These are phyloP conservation scores for Metalampra italica DNA, from an alignment of 2,888 invertebrate species.

Conservation along the genomic window DNA sequence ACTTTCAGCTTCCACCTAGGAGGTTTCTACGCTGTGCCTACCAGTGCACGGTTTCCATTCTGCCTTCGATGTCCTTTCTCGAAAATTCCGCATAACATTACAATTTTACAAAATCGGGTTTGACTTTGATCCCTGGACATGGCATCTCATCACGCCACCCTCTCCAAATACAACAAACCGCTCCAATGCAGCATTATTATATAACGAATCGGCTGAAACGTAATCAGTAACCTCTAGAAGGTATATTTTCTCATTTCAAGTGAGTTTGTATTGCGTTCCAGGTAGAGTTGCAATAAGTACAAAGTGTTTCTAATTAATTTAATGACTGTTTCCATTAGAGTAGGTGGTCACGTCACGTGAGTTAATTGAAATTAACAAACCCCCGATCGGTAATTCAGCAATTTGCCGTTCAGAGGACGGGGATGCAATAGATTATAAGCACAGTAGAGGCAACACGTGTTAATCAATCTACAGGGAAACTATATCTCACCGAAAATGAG, in stretches of 20 bases:
- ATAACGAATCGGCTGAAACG: conserved; percentile 43
- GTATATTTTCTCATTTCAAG: too few relatives aligned
- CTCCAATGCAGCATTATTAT: conserved; percentile 50
- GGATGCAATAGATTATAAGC: not conserved
- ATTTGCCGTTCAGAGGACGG: conserved; percentile 23
- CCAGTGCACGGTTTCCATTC: too few relatives aligned
- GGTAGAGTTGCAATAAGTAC: conserved; percentile 3
- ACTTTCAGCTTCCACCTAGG: too few relatives aligned
- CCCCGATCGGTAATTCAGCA: conserved; percentile 42
- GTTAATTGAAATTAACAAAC: conserved; percentile 53
- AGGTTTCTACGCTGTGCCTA: too few relatives aligned
- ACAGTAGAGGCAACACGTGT: not conserved
- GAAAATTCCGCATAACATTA: too few relatives aligned
- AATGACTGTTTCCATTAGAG: conserved; percentile 22
- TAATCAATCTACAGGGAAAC: too few relatives aligned
- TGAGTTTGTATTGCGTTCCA: too few relatives aligned
- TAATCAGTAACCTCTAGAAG: not conserved
- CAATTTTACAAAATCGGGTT: too few relatives aligned
- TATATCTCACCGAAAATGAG: too few relatives aligned
- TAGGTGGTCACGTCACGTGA: conserved; percentile 15
- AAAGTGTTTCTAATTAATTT: not conserved
- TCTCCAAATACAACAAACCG: not conserved
- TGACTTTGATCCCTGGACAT: too few relatives aligned
- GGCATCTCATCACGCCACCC: too few relatives aligned
- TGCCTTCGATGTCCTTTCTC: too few relatives aligned